A percentile compares a stretch with the other conserved stretches of the same genome.
Conservation (phyloP, 1,140 invertebrate species). For the Ctenoplectra terminalis region DNA sequence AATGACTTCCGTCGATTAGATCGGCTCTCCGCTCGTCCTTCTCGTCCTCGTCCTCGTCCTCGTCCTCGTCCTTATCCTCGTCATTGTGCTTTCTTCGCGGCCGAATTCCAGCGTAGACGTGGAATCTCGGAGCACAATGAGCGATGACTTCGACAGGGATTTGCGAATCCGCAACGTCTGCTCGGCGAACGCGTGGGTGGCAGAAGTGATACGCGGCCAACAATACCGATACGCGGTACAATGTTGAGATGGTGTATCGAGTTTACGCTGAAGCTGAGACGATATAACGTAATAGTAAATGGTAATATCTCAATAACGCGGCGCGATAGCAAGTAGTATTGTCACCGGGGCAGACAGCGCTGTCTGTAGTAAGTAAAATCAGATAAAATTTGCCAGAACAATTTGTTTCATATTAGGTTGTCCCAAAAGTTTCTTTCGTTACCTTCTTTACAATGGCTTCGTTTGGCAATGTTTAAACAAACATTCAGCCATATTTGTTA, state of each 20-base stretch:
- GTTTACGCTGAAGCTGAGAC: not conserved
- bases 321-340: not conserved
- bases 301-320: not conserved
- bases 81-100: too few species aligned
- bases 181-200: not conserved
- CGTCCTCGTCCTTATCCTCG: not conserved
- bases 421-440: too few species aligned
- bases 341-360: too few species aligned
- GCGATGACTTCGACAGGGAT: too few species aligned
- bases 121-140: too few species aligned
- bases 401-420: too few species aligned
- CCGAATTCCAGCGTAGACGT: conserved; percentile 10
- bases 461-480: too few species aligned
- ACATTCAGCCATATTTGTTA: too few species aligned
- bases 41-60: not conserved
- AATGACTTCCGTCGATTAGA: conserved; percentile 62
- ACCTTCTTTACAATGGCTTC: too few species aligned
- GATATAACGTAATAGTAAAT: not conserved
- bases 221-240: not conserved
- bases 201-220: not conserved
- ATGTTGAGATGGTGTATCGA: not conserved
- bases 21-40: conserved; percentile 7
- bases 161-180: not conserved
- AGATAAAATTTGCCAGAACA: too few species aligned
- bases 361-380: too few species aligned